Base-by-base conservation (phyloP, 2,888 invertebrate genomes). In the Galerucella calmariensis region DNA sequence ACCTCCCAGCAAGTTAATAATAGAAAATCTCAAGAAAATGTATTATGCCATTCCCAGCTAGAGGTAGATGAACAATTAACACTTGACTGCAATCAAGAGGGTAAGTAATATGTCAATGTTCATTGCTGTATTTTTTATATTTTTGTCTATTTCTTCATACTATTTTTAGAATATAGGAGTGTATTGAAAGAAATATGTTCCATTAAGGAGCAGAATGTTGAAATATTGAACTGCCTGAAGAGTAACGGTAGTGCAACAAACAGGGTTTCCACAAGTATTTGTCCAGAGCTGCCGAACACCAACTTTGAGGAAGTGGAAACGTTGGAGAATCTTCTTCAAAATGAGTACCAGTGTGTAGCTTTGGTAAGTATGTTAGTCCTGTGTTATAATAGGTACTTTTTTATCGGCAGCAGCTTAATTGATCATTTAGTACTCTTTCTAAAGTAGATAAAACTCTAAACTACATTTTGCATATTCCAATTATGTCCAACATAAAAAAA, bases 171-270 rank as follows among this genome's bases (percentile, higher is more conserved):
- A n/a, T 51, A 51, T 51, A 51, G 51, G n/a, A 51, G 51, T 51
- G n/a, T n/a, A 51, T 51, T 51, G n/a, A n/a, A 51, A n/a, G n/a
- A 51, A 51, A 51, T 51, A 51, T 51, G 51, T 51, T 1, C 51
- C n/a, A 51, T 51, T 51, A n/a, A 51, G 51, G 51, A 51, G n/a
- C 51, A 51, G n/a, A 51, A 51, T n/a, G 51, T 51, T 51, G 51
- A 51, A n/a, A 51, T 51, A 51, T n/a, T n/a, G n/a, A n/a, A 51
- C 51, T 51, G 6, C n/a, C n/a, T 51, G n/a, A 51, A n/a, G 24
- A 12, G 24, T 27, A 59, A 59, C 59, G 10, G 56, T 10, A 56
- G 56, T 56, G 56, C 20, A 56, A 6, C n/a, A 16, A 56, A 56
- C 56, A 56, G n/a, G 20, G 46, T 46, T 56, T n/a, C 20, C 56